Base-by-base conservation (phyloP, 2,797 vertebrate genomes). In the Scleropages formosus region DNA sequence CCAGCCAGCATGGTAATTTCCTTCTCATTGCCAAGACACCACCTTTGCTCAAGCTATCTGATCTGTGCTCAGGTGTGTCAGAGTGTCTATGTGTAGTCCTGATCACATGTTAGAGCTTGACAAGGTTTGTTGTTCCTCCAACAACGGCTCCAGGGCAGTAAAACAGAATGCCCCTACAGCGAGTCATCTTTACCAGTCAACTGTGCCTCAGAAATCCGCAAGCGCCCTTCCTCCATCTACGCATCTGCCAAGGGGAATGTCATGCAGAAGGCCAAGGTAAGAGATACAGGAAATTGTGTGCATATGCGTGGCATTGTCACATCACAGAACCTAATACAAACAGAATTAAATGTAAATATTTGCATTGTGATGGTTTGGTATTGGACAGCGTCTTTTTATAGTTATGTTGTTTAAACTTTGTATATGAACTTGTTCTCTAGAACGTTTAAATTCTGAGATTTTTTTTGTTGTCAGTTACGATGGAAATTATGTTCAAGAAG, bases 221-320 rank as follows among this genome's bases (percentile, higher is more conserved):
- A 91, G 58, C 94, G 94, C 58, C 93, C 94, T 10, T 94, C 93
- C 0, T 95, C 95, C 79, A 90, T 96, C 27, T 88, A 92, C 61
- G 90, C 92, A 11, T 84, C 92, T 77, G 91, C 86, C 76, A 89
- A 92, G 76, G 95, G 96, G 39, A 95, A 92, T 0, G 96, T 98
- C 87, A 92, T 98, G 84, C 90, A 93, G 85, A 98, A 96, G 83
- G 95, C 96, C 75, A 97, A 96, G 94, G 96, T 97, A 88, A 76
- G 44, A 64, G 61, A 11, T 10, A 67, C 22, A 63, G 59, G 63
- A 31, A 39, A 6, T 39, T 39, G 6, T 39, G 2, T 6, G 6
- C 6, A 6, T 39, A n/a, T n/a, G n/a, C n/a, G n/a, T n/a, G n/a
- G n/a, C n/a, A n/a, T n/a, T n/a, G 31, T 6, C 2, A 6, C 39